These are phyloP conservation scores for Caenorhabditis sp. DNA, from an alignment of 2,888 invertebrate species.

Conservation along the genomic window DNA sequence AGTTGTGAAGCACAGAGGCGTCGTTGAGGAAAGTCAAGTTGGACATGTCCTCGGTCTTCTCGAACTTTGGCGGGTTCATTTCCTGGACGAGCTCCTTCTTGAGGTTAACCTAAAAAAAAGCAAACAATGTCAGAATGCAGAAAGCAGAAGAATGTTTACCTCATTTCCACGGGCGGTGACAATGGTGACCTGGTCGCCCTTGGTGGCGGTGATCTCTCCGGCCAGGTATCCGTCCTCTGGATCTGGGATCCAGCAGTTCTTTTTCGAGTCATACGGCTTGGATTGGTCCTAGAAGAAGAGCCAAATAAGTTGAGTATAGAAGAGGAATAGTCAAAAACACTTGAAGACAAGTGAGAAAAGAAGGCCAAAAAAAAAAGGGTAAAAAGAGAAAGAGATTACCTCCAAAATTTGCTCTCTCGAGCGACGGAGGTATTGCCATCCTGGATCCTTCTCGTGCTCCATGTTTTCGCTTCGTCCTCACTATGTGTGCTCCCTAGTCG, in stretches of 20 bases:
- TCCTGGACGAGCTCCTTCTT: slow-evolving; percentile 93
- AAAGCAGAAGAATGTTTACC: slow-evolving; percentile 35
- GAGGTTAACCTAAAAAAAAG: slow-evolving; percentile 83
- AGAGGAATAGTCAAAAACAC: not conserved
- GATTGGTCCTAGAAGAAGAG: slow-evolving; percentile 67
- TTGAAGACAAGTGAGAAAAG: not conserved
- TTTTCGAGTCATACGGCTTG: slow-evolving; percentile 73
- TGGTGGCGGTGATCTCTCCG: slow-evolving; percentile 98
- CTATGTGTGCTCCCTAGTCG: slow-evolving; percentile 56
- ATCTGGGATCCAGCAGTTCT: slow-evolving; percentile 74
- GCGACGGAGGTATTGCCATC: slow-evolving; percentile 77
- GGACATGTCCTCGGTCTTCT: slow-evolving; percentile 85
- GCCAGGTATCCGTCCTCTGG: slow-evolving; percentile 87
- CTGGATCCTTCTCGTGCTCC: slow-evolving; percentile 77
- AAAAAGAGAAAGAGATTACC: slow-evolving; percentile 60
- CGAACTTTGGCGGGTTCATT: slow-evolving; percentile 99
- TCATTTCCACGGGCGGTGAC: slow-evolving; percentile 83
- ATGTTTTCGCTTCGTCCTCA: slow-evolving; percentile 50
- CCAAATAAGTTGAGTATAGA: not conserved
- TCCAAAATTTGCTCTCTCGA: slow-evolving; percentile 75
- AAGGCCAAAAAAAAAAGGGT: not conserved
- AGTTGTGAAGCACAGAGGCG: slow-evolving; percentile 97
- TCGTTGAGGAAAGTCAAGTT: slow-evolving; percentile 99
- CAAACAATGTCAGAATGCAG: not conserved
- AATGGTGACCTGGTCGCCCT: slow-evolving; percentile 97